These are phyloP conservation scores for Drosophila mojavensis DNA, from an alignment of 1,140 invertebrate species.

Conservation along the genomic window DNA sequence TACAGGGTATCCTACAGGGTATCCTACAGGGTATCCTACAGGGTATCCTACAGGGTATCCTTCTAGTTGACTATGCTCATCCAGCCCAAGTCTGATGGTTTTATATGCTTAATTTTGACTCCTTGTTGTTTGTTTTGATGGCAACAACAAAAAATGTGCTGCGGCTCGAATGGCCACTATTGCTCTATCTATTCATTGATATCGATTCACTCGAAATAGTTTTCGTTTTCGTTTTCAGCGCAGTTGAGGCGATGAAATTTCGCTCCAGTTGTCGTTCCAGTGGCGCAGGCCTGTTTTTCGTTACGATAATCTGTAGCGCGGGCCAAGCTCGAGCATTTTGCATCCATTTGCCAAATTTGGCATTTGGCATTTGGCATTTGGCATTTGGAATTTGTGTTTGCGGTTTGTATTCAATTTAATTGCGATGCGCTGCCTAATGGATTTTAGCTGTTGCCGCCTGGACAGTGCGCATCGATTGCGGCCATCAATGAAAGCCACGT, in stretches of 20 bases:
- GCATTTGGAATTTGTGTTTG: constrained; percentile 63
- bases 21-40: no score
- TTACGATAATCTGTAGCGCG: constrained; percentile 2
- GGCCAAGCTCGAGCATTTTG: constrained; percentile 16
- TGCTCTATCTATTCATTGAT: neutral
- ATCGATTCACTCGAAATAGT: constrained; percentile 44
- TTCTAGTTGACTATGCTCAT: neutral
- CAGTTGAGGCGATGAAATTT: neutral
- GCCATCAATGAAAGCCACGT: neutral
- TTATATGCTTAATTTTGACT: neutral
- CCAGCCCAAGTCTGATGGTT: constrained; percentile 1
- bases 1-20: no score
- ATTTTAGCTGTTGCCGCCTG: constrained; percentile 33
- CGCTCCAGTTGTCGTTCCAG: neutral
- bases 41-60: neutral
- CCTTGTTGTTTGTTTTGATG: neutral
- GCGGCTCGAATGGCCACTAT: constrained; percentile 60
- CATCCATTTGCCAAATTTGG: constrained; percentile 39
- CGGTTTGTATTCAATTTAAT: constrained; percentile 66
- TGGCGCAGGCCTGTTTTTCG: neutral
- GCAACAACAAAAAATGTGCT: constrained; percentile 49
- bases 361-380: constrained; percentile 34
- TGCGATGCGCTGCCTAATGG: constrained; percentile 45
- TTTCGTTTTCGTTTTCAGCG: constrained; percentile 7
- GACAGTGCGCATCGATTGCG: constrained; percentile 4